phyloP scores from a whole-genome alignment of 2,797 vertebrate genomes.

The Diplodus sargus region DNA sequence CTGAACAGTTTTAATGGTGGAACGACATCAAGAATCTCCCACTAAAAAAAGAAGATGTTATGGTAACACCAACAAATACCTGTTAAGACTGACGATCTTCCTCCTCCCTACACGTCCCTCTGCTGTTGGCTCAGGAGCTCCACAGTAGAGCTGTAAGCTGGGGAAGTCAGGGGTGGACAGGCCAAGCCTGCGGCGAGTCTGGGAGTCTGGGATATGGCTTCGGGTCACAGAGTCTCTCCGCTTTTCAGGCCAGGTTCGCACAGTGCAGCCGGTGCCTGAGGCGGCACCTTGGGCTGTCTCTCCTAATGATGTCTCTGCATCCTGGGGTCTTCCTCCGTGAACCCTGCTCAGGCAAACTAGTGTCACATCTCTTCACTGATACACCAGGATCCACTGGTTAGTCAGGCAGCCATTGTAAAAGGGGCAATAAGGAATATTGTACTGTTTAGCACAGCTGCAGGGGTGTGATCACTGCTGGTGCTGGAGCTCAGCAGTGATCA shows the following conservation, averaged over 20 bases:
- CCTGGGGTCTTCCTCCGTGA: slow-evolving; percentile 6
- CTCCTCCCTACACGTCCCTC: not conserved
- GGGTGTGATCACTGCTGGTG: not conserved
- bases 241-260: not conserved
- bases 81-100: not conserved
- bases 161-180: not conserved
- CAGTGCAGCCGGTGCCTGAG: not conserved
- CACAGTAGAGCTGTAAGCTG: not conserved
- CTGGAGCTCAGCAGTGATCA: slow-evolving; percentile 1
- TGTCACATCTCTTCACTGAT: not conserved
- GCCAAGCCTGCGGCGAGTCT: slow-evolving; percentile 1
- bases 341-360: not conserved
- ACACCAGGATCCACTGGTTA: not conserved
- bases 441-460: not conserved
- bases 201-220: slow-evolving; percentile 19
- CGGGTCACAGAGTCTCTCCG: not conserved
- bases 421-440: not conserved
- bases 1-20: not conserved
- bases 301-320: slow-evolving; percentile 32
- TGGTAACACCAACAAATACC: not conserved
- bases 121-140: not conserved
- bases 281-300: slow-evolving; percentile 1
- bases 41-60: not conserved
- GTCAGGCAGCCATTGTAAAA: not conserved
- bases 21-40: not conserved